A percentile compares a stretch with the other conserved stretches of the same genome.
These are phyloP conservation scores for Tonatia bakeri DNA, from an alignment of 2,113 vertebrate species.

Conservation along the genomic window DNA sequence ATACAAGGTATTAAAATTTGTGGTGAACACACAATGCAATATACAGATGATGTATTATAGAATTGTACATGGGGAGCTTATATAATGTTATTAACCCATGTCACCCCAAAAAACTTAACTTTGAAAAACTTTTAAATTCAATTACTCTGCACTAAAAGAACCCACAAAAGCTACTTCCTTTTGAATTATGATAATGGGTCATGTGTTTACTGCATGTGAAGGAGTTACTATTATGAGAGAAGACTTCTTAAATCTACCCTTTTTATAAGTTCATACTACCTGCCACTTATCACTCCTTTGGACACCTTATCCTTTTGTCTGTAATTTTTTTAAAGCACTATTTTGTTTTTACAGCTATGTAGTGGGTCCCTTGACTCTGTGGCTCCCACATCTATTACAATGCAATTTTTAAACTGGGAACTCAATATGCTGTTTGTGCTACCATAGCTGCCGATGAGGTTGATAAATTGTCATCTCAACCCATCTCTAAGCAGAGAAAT, in stretches of 20 bases:
- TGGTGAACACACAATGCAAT: neutral
- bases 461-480: slow-evolving; percentile 39
- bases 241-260: neutral
- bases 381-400: neutral
- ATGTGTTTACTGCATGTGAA: neutral
- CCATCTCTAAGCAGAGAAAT: slow-evolving; percentile 34
- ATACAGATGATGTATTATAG: neutral
- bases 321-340: neutral
- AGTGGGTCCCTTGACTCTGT: neutral
- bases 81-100: neutral
- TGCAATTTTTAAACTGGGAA: neutral
- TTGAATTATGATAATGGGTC: neutral
- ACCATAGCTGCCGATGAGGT: slow-evolving; percentile 1
- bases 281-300: neutral
- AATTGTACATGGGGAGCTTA: neutral
- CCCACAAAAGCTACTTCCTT: neutral
- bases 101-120: neutral
- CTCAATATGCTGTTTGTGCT: neutral
- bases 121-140: neutral
- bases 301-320: neutral
- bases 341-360: neutral
- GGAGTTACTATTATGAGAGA: neutral
- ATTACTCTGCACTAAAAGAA: neutral
- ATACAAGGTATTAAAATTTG: neutral
- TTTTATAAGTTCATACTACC: neutral